Evolutionary conservation across 2,113 vertebrate species (phyloP), one percentile per base, ranked within the genome.

Genomic region (Argyrosomus japonicus): DNA sequence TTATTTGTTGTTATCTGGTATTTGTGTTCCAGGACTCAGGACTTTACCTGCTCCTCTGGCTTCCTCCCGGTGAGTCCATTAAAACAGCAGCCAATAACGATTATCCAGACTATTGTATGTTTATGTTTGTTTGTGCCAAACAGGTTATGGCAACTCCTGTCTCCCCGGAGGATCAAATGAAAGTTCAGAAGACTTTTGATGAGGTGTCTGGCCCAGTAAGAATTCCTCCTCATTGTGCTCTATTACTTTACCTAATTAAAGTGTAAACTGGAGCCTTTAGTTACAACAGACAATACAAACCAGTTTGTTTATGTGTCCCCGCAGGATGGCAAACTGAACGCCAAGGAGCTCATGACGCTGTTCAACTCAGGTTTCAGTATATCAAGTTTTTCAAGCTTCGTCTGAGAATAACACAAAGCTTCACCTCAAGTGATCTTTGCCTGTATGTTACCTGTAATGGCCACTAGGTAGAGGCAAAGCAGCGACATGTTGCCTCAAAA

Each of bases 291-390:
- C 13, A 47, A 19, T 25, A 3, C 6, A n/a, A 60, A 50, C 4
- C 2, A 2, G 21, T 64, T 36, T 72, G 19, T 77, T 6, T 82
- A 0, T 75, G 2, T 79, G 21, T 2, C 10, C 32, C 0, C 1
- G 0, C 85, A 96, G 95, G 93, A 95, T 82, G 89, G 94, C 83
- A 90, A 62, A 60, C 79, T 96, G 76, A 85, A 92, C 14, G 87
- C 90, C 29, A 86, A 91, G 83, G 89, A 94, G 58, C 78, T 95
- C 45, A 93, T 88, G 93, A 89, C 90, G 71, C 89, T 96, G 60
- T 69, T 95, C 18, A 95, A 95, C 78, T 92, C 94, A 92, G 95
- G 95, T 96, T 48, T 19, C 5, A 60, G 19, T 68, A 2, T 21
- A n/a, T 54, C 43, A 60, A 9, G 11, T 27, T 51, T 43, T 60